Base-by-base conservation (phyloP, 2,888 invertebrate species). In the Chromoteleia sp. region DNA sequence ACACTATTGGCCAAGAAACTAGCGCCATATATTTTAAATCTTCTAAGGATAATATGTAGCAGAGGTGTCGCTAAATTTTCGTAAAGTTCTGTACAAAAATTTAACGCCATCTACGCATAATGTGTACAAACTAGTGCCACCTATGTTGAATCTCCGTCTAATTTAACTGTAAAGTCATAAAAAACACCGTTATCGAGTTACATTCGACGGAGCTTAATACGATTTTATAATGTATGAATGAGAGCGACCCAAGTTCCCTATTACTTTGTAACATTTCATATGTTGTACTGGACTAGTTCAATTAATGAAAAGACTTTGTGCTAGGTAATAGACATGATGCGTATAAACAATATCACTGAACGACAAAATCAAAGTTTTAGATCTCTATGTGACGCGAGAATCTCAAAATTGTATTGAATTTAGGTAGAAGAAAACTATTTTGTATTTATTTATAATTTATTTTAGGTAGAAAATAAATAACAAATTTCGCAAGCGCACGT, bases 361-460 rank as follows among this genome's bases (percentile, higher is more conserved):
- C 85, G 84, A 86, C 85, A 82, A 89, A 88, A 88, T 89, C 84
- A 75, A 85, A 79, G 77, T 85, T 86, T 85, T 83, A 85, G 85
- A 84, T 88, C 83, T 85, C 77, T 77, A 84, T 83, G 82, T 75
- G 85, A 87, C 86, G 85, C 84, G 81, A 84, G 86, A 88, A 88
- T 88, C 87, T 85, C 86, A 83, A 88, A 89, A 74, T 83, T 78
- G 63, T 88, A 87, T 87, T 86, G 86, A 90, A 90, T 90, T 91
- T 91, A 91, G 91, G 89, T 91, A 91, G 91, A 88, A 86, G 17
- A 88, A 88, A 91, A 88, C 88, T 90, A 89, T 88, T 85, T 88
- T 89, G 86, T 91, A 91, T 91, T 91, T 91, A 91, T 77, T 91
- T 88, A 86, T 91, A 91, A 91, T 91, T 91, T 91, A 91, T 91